A percentile compares a stretch with the other conserved stretches of the same genome.
Evolutionary conservation across 1,140 invertebrate species (phyloP).

Genomic region (Bilobella aurantiaca): DNA sequence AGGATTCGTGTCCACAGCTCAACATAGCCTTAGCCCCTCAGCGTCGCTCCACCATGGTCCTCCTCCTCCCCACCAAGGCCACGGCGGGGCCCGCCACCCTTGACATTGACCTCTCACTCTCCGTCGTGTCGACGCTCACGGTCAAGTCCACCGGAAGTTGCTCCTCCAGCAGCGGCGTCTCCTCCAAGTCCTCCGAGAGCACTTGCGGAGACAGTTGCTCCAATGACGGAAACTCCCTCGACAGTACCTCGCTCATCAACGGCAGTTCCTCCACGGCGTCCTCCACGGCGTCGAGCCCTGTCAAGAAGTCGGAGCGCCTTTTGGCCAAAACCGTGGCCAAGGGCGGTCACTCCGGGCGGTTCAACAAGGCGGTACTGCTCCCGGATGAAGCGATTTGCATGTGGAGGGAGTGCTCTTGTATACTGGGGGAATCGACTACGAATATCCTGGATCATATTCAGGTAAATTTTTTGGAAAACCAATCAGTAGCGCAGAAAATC

Average conservation of each 20-base stretch:
- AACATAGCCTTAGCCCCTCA: conserved; percentile 2
- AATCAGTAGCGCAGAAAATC: too few species aligned
- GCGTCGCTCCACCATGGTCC: background rate
- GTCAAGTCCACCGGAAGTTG: background rate
- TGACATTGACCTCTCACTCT: conserved; percentile 1
- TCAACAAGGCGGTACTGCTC: background rate
- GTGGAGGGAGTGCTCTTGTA: conserved; percentile 72
- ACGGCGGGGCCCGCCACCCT: background rate
- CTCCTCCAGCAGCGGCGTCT: background rate
- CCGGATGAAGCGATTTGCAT: conserved; percentile 48
- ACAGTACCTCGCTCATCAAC: conserved; percentile 4
- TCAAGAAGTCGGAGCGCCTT: conserved; percentile 12
- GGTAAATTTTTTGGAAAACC: conserved; percentile 46
- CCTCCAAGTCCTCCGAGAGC: conserved; percentile 7
- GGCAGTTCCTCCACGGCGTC: conserved; percentile 3
- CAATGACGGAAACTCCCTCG: background rate
- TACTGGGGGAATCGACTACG: conserved; percentile 57
- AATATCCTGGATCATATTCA: conserved; percentile 81
- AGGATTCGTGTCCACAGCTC: background rate
- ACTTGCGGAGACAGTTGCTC: conserved; percentile 6
- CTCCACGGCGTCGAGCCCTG: conserved; percentile 18
- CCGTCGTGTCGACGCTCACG: background rate
- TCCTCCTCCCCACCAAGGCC: background rate
- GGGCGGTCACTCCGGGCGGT: background rate
- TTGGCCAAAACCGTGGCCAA: conserved; percentile 8